Evolutionary conservation across 35 echinoderm and acorn worm genomes (phyloP), one percentile per base, ranked within the genome.

Genomic region (Patiria miniata): DNA sequence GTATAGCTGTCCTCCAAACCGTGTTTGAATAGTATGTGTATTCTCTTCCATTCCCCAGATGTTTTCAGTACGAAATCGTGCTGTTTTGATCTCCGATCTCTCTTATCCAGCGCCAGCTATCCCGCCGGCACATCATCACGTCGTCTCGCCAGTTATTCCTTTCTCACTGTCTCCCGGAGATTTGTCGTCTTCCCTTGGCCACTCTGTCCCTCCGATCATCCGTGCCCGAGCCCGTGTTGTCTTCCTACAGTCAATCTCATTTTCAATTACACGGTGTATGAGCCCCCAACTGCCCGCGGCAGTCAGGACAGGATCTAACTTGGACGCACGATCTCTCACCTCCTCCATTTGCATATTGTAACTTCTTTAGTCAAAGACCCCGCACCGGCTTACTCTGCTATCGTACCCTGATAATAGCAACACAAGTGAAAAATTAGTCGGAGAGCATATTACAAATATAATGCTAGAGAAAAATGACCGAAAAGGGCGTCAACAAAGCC

Each of bases 211-310:
- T 30, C 15, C 19, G 8, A 9, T 73, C 65, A 32, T 73, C 65
- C 26, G 19, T 73, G 65, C 65, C 26, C 14, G 34, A 73, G 65
- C 34, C 34, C 19, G 21, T 73, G 65, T 73, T 73, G 3, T 23
- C 65, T 23, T 1, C 12, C 42, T 12, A 73, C 65, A 73, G 29
- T 34, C 65, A 10, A 30, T 73, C 65, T 73, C 34, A 12, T 73
- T 73, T 73, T 73, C 65, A 73, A 73, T 73, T 73, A 73, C 65
- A 73, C 65, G 65, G 29, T 73, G 26, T 28, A 30, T 73, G 34
- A 73, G 30, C 60, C n/a, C 65, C 65, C 26, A 34, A 73, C 7
- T 73, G 65, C 65, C 65, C 26, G 15, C 65, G 65, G 65, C 65
- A 73, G 65, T n/a, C 28, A 60, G 19, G 65, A 1, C 34, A 10